Percentiles rank a stretch among this genome's conserved stretches.
Evolutionary conservation across 1,140 invertebrate species (phyloP).

Genomic region (Calliphora vicina): DNA sequence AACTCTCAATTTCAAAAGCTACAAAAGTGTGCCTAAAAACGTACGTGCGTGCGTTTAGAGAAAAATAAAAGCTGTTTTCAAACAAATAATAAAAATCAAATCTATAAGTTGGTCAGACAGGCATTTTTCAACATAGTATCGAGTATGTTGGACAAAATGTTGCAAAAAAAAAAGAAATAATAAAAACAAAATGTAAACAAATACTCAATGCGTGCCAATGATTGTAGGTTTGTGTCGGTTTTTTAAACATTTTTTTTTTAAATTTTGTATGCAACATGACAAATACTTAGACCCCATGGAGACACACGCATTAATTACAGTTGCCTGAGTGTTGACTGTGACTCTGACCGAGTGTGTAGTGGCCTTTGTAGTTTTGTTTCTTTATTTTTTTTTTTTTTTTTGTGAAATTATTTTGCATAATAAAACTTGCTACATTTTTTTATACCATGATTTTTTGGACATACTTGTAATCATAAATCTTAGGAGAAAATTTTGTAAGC

Average conservation of each 20-base stretch:
- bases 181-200: not conserved
- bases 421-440: not conserved
- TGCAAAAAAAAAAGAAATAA: not conserved
- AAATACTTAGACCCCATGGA: not conserved
- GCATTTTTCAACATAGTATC: not conserved
- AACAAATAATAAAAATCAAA: not conserved
- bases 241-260: not conserved
- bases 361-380: not conserved
- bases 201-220: conserved; percentile 3
- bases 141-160: not conserved
- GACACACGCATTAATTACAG: conserved; percentile 4
- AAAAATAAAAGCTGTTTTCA: not conserved
- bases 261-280: too few relatives aligned
- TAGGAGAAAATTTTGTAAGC: not conserved
- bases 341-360: not conserved
- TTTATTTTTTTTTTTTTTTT: not conserved
- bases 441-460: not conserved
- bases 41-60: not conserved
- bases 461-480: not conserved
- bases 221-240: not conserved
- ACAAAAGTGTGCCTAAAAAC: conserved; percentile 1
- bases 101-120: not conserved
- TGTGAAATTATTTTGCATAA: not conserved
- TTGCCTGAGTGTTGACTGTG: not conserved
- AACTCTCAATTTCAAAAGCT: not conserved